A percentile compares a stretch with the other conserved stretches of the same genome.
Conservation (phyloP, 2,113 vertebrate species). For the Archilochus colubris region DNA sequence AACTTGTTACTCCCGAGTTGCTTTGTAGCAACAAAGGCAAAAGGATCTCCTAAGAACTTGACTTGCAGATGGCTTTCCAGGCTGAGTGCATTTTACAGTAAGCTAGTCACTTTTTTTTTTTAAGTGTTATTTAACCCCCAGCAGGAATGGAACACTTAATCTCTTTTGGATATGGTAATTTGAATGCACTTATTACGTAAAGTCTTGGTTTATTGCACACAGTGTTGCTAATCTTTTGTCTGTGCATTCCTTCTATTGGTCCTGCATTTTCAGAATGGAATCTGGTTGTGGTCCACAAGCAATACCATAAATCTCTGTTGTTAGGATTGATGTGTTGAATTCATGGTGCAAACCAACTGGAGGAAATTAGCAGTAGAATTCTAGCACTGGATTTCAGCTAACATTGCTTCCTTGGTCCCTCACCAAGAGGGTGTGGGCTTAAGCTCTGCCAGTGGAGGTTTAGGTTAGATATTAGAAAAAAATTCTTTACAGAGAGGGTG, state of each 20-base stretch:
- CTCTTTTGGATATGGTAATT: not conserved
- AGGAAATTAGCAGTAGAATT: not conserved
- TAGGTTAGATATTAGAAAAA: no score
- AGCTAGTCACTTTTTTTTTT: not conserved
- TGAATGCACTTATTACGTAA: not conserved
- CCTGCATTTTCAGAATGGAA: not conserved
- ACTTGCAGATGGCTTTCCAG: not conserved
- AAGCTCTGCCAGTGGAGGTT: no score
- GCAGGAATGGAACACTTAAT: not conserved
- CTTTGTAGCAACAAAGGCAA: not conserved
- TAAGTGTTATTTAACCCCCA: not conserved
- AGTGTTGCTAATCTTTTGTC: accelerated
- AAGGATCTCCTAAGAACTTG: not conserved
- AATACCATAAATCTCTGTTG: not conserved
- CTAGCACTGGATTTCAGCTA: not conserved
- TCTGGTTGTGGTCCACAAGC: not conserved
- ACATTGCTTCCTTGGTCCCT: not conserved
- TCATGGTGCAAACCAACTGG: not conserved
- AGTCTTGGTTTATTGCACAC: not conserved
- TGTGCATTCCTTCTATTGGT: not conserved
- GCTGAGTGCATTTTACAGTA: not conserved
- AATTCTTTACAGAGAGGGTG: no score
- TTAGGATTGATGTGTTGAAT: not conserved
- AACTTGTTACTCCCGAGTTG: not conserved
- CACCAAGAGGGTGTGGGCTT: no score